These are phyloP conservation scores for Lysiphlebus fabarum DNA, from an alignment of 1,140 invertebrate genomes.

Conservation along the genomic window DNA sequence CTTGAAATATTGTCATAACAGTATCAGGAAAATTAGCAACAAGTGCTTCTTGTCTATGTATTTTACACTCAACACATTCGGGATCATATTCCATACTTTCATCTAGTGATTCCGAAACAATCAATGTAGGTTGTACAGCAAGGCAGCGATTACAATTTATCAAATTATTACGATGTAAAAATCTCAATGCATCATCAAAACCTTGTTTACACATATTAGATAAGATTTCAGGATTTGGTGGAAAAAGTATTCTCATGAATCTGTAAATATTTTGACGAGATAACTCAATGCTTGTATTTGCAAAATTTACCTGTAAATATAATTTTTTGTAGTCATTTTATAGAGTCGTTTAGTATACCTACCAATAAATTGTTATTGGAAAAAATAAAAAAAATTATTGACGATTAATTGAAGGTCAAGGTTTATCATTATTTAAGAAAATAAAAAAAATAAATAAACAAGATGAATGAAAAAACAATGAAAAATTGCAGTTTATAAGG, in stretches of 20 bases:
- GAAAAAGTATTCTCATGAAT: slow-evolving; percentile 87
- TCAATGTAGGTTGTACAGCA: slow-evolving; percentile 77
- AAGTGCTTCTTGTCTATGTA: slow-evolving; percentile 81
- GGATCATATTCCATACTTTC: slow-evolving; percentile 75
- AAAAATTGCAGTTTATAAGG: no score
- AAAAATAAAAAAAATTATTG: no score
- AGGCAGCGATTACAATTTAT: slow-evolving; percentile 83
- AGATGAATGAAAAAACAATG: no score
- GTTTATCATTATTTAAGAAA: no score
- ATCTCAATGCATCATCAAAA: slow-evolving; percentile 92
- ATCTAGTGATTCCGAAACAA: slow-evolving; percentile 68
- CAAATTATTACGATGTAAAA: slow-evolving; percentile 87
- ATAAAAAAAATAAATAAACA: no score
- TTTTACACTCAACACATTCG: slow-evolving; percentile 78
- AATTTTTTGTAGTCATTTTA: not conserved
- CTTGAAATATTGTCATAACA: slow-evolving; percentile 82
- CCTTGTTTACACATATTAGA: slow-evolving; percentile 97
- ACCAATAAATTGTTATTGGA: not conserved
- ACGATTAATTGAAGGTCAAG: no score
- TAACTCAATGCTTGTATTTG: slow-evolving; percentile 93
- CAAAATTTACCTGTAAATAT: slow-evolving; percentile 61
- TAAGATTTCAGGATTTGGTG: slow-evolving; percentile 84
- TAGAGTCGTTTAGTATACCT: not conserved
- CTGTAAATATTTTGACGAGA: slow-evolving; percentile 90
- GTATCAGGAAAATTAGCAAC: slow-evolving; percentile 83